Percentiles rank a stretch among this genome's conserved stretches.
Conservation (phyloP, 2,113 vertebrate species). For the Cyprinodon variegatus region DNA sequence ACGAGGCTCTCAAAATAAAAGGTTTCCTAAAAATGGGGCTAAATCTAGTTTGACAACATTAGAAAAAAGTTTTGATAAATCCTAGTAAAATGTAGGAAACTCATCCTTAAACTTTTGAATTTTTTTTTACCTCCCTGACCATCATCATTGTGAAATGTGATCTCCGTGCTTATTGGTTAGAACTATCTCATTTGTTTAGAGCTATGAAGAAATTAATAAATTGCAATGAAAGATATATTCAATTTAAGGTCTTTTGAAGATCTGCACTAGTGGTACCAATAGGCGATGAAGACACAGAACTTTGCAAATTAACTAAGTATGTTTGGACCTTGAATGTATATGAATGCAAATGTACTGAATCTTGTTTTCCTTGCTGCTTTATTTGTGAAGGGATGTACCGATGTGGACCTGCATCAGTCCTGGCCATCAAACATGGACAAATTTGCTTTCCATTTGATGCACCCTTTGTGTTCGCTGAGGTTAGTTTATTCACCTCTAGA, state of each 20-base stretch:
- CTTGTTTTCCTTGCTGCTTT: conserved; percentile 4
- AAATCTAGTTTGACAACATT: too few species aligned
- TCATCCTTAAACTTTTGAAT: too few species aligned
- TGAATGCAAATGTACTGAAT: neutral
- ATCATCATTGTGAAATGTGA: too few species aligned
- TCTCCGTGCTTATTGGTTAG: too few species aligned
- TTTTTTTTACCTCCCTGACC: too few species aligned
- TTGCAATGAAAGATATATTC: neutral
- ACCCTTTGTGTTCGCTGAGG: conserved; percentile 94
- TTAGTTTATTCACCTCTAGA: conserved; percentile 42
- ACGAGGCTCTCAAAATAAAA: too few species aligned
- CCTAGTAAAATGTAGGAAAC: too few species aligned
- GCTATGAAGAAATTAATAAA: too few species aligned
- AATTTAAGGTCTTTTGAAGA: neutral
- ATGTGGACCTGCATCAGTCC: conserved; percentile 93
- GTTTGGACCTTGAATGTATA: neutral
- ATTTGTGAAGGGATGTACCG: conserved; percentile 88
- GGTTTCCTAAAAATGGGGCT: too few species aligned
- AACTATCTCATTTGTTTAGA: too few species aligned
- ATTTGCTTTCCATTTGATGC: conserved; percentile 92
- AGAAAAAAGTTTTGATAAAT: too few species aligned
- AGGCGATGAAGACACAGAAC: neutral
- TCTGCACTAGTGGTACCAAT: neutral
- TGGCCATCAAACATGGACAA: conserved; percentile 92
- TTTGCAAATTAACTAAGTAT: neutral